A percentile compares a stretch with the other conserved stretches of the same genome.
Conservation (phyloP, 2,888 invertebrate species). For the Electrophaes corylata region DNA sequence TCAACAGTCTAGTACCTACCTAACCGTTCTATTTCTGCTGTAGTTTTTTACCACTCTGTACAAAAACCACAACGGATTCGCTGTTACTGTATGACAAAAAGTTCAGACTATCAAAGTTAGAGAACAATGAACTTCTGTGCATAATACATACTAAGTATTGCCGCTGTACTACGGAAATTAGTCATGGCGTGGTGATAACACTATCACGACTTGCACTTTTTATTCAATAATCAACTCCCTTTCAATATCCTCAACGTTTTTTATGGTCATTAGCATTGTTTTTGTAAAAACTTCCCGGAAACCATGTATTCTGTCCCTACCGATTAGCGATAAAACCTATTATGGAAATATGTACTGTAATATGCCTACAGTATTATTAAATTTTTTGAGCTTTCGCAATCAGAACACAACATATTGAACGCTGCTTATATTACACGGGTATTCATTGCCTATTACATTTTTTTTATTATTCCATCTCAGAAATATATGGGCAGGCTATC, state of each 20-base stretch:
- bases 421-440: too few species aligned
- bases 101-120: slow-evolving; percentile 28
- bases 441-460: too few species aligned
- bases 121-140: slow-evolving; percentile 53
- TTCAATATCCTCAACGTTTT: slow-evolving; percentile 4
- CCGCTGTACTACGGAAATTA: slow-evolving; percentile 53
- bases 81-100: neutral
- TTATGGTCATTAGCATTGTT: slow-evolving; percentile 3
- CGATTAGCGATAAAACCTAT: neutral
- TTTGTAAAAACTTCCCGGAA: slow-evolving; percentile 1
- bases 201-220: slow-evolving; percentile 55
- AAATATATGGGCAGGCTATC: too few species aligned
- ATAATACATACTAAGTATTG: slow-evolving; percentile 30
- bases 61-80: slow-evolving; percentile 9
- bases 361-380: too few species aligned
- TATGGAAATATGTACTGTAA: neutral
- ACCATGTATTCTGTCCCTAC: neutral
- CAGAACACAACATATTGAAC: too few species aligned
- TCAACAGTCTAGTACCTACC: too few species aligned
- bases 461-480: too few species aligned
- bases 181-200: slow-evolving; percentile 56
- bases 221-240: slow-evolving; percentile 36
- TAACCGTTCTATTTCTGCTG: too few species aligned
- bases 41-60: neutral
- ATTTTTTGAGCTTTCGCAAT: too few species aligned